These are phyloP conservation scores for Camponotus fellah DNA, from an alignment of 2,888 invertebrate genomes.

Conservation along the genomic window DNA sequence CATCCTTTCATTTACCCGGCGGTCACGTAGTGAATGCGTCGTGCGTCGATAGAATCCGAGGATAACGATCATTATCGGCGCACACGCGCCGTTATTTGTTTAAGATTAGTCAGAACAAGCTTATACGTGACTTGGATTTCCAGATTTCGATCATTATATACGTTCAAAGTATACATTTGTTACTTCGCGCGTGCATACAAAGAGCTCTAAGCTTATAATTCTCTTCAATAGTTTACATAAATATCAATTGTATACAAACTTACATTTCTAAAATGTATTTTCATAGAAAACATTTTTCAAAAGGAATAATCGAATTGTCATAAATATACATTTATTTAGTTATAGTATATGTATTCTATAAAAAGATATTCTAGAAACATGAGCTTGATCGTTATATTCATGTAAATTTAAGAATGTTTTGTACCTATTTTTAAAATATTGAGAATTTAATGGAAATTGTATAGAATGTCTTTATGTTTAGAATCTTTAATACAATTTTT, in stretches of 20 bases:
- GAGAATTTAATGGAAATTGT: too few species aligned
- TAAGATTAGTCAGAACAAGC: slow-evolving; percentile 21
- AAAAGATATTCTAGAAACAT: too few species aligned
- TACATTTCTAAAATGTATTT: background rate
- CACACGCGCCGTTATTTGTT: slow-evolving; percentile 40
- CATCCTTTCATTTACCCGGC: slow-evolving; percentile 68
- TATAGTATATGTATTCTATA: too few species aligned
- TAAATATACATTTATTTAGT: too few species aligned
- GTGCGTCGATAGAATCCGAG: slow-evolving; percentile 22
- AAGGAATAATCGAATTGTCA: background rate
- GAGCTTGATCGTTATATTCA: too few species aligned
- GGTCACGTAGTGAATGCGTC: slow-evolving; percentile 70
- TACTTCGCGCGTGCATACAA: background rate
- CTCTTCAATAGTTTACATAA: background rate
- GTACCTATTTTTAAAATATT: too few species aligned
- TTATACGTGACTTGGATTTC: slow-evolving; percentile 22
- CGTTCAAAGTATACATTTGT: background rate
- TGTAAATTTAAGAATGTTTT: too few species aligned
- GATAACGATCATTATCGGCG: slow-evolving; percentile 33
- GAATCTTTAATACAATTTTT: too few species aligned
- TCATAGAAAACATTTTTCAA: background rate
- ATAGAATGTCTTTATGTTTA: too few species aligned
- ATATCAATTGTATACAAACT: background rate
- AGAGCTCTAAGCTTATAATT: slow-evolving; percentile 10
- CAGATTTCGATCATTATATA: slow-evolving; percentile 19